Evolutionary conservation across 2,797 vertebrate genomes (phyloP).

Genomic region (Acanthopagrus latus): DNA sequence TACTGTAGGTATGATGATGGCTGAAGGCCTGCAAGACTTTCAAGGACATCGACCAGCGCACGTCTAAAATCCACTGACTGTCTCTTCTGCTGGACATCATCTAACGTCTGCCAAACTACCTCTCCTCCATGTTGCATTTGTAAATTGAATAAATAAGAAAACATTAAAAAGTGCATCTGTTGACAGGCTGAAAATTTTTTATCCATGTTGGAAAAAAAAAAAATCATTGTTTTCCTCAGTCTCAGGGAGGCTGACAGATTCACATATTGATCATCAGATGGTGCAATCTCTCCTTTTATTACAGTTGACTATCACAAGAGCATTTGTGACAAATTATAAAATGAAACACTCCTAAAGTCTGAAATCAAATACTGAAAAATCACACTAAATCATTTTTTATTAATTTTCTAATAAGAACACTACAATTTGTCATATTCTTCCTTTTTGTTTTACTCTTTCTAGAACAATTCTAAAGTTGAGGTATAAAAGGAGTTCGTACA

Average conservation of each 20-base stretch:
- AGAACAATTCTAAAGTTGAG: conserved; percentile 93
- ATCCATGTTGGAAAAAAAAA: background rate
- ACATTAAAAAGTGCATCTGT: conserved; percentile 16
- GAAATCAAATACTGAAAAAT: conserved; percentile 85
- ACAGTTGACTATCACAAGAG: conserved; percentile 86
- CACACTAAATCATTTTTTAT: conserved; percentile 91
- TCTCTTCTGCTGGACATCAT: background rate
- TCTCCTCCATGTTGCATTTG: conserved; percentile 34
- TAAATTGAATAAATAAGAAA: conserved; percentile 26
- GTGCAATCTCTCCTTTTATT: conserved; percentile 86
- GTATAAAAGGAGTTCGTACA: conserved; percentile 92
- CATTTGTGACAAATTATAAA: conserved; percentile 86
- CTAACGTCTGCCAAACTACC: conserved; percentile 22
- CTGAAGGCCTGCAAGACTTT: background rate
- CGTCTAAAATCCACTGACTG: background rate
- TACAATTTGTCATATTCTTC: conserved; percentile 90
- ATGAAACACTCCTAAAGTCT: conserved; percentile 83
- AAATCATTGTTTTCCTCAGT: background rate
- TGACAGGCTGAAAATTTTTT: conserved; percentile 4
- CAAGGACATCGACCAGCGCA: background rate
- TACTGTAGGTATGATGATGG: conserved; percentile 20
- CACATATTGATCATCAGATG: conserved; percentile 73
- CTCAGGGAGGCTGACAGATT: conserved; percentile 52
- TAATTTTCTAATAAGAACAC: conserved; percentile 92
- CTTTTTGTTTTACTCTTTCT: conserved; percentile 88